A percentile compares a stretch with the other conserved stretches of the same genome.
These are phyloP conservation scores for Drosophila azteca DNA, from an alignment of 1,140 invertebrate species.

Conservation along the genomic window DNA sequence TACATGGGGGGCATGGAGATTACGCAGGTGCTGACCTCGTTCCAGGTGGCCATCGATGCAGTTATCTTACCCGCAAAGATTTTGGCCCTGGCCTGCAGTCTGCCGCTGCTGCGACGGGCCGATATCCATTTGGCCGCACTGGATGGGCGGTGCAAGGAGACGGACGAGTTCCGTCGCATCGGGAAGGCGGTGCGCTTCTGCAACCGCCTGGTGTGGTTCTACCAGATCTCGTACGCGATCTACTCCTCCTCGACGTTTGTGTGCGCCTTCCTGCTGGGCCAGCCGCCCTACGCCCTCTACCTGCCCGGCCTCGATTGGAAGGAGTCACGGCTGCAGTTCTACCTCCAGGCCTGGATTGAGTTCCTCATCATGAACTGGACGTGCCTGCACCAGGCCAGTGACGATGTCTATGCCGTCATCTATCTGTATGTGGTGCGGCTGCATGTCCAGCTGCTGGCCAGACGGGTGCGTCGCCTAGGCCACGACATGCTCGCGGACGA, in stretches of 20 bases:
- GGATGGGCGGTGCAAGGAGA: constrained; percentile 31
- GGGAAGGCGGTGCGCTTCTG: constrained; percentile 24
- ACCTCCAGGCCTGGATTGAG: constrained; percentile 45
- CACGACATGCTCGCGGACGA: background rate
- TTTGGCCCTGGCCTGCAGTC: constrained; percentile 35
- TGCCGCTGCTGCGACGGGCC: constrained; percentile 31
- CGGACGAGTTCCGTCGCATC: constrained; percentile 26
- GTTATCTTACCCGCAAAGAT: constrained; percentile 55
- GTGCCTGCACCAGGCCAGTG: constrained; percentile 60
- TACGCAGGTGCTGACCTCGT: constrained; percentile 55
- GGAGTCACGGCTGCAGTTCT: constrained; percentile 34
- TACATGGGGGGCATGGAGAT: constrained; percentile 45
- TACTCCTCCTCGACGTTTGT: constrained; percentile 54
- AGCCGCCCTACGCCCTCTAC: constrained; percentile 57
- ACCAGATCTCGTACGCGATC: constrained; percentile 45
- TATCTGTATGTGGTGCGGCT: constrained; percentile 47
- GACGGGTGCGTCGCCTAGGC: constrained; percentile 26
- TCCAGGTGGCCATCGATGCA: constrained; percentile 57
- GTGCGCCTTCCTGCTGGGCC: constrained; percentile 35
- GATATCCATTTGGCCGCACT: constrained; percentile 32
- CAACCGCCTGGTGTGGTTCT: constrained; percentile 51
- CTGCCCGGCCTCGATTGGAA: constrained; percentile 48
- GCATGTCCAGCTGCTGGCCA: constrained; percentile 44
- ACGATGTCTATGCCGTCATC: constrained; percentile 61
- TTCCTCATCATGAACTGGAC: constrained; percentile 54